phyloP scores from a whole-genome alignment of 2,797 vertebrate species.

The Leptoclinus maculatus region DNA sequence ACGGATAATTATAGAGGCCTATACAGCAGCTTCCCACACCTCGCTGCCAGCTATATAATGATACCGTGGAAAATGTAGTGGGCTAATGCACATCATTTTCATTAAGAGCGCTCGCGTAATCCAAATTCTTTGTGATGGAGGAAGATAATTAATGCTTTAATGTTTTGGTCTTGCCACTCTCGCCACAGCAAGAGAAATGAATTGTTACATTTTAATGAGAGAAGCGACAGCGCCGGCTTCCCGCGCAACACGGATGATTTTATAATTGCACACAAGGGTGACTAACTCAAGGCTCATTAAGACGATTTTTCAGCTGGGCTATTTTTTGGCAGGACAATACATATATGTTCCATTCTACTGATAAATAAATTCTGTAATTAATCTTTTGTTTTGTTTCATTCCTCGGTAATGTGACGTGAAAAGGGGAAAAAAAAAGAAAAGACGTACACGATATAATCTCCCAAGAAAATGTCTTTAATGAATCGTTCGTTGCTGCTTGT shows the following conservation, averaged over 20 bases:
- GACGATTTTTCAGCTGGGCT: slow-evolving; percentile 75
- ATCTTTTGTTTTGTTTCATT: slow-evolving; percentile 13
- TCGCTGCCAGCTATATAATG: slow-evolving; percentile 93
- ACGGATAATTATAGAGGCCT: slow-evolving; percentile 94
- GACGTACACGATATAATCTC: slow-evolving; percentile 65
- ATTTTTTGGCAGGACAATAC: slow-evolving; percentile 71
- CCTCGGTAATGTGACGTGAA: slow-evolving; percentile 13
- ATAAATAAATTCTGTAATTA: slow-evolving; percentile 71
- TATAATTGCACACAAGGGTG: slow-evolving; percentile 85
- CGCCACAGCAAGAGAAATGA: slow-evolving; percentile 89
- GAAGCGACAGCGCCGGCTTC: slow-evolving; percentile 90
- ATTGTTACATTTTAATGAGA: slow-evolving; percentile 98
- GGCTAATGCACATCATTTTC: slow-evolving; percentile 94
- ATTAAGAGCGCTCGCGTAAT: slow-evolving; percentile 93
- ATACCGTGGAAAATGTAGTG: slow-evolving; percentile 89
- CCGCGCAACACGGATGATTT: slow-evolving; percentile 84
- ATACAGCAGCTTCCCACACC: slow-evolving; percentile 93
- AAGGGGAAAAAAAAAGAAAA: slow-evolving; percentile 4
- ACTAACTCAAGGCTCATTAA: slow-evolving; percentile 80
- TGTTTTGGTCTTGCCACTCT: slow-evolving; percentile 94
- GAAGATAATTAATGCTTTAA: slow-evolving; percentile 98
- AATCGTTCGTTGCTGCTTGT: slow-evolving; percentile 82
- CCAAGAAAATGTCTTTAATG: slow-evolving; percentile 88
- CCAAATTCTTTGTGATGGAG: slow-evolving; percentile 94
- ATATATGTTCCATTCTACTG: slow-evolving; percentile 59